These are phyloP conservation scores for Phasia obesa DNA, from an alignment of 2,888 invertebrate genomes.

Conservation along the genomic window DNA sequence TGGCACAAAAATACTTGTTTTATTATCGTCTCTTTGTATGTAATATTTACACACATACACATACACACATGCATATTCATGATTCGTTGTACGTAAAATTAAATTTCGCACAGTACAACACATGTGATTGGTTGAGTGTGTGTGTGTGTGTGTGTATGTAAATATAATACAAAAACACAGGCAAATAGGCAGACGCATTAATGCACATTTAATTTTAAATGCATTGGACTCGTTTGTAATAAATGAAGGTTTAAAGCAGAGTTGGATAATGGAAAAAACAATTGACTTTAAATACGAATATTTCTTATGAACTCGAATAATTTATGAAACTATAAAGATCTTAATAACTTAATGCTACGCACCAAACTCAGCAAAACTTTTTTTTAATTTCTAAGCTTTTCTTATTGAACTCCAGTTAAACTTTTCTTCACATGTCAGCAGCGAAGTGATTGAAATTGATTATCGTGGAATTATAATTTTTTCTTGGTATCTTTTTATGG, in stretches of 20 bases:
- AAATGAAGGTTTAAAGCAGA: slow-evolving; percentile 1
- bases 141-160: neutral
- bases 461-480: no score
- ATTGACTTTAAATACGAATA: no score
- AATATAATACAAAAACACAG: slow-evolving; percentile 6
- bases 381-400: no score
- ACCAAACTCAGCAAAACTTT: no score
- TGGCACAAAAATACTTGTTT: slow-evolving; percentile 14
- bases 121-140: slow-evolving; percentile 22
- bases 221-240: slow-evolving; percentile 14
- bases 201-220: slow-evolving; percentile 29
- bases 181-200: neutral
- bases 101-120: slow-evolving; percentile 41
- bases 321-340: no score
- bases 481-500: no score
- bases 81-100: slow-evolving; percentile 40
- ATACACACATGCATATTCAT: neutral
- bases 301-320: no score
- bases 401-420: no score
- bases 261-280: neutral
- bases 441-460: no score
- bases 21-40: slow-evolving; percentile 1
- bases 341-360: no score
- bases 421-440: no score
- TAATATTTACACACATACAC: neutral